These are phyloP conservation scores for Ectemnius continuus DNA, from an alignment of 2,888 invertebrate genomes.

Conservation along the genomic window DNA sequence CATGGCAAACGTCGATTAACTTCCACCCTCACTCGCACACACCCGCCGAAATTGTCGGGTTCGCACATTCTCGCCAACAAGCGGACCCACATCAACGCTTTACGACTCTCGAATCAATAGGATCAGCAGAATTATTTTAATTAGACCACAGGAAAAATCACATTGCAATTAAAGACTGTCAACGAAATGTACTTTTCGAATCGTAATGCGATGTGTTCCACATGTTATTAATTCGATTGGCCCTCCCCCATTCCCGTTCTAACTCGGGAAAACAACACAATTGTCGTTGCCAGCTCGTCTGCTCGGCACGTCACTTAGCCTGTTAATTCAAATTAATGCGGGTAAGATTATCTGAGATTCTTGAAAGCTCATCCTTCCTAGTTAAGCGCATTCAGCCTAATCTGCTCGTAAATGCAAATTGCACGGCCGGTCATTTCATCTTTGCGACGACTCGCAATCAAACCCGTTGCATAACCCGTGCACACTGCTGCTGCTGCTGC, in stretches of 20 bases:
- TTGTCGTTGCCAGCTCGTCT: constrained; percentile 60
- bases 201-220: constrained; percentile 49
- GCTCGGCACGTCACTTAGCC: constrained; percentile 60
- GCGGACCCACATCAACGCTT: constrained; percentile 45
- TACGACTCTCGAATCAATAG: constrained; percentile 42
- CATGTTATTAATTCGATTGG: constrained; percentile 48
- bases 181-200: constrained; percentile 15
- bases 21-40: constrained; percentile 71
- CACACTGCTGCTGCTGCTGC: too few species aligned
- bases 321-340: constrained; percentile 65
- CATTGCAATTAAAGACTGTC: too few species aligned
- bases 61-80: constrained; percentile 60
- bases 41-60: constrained; percentile 56
- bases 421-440: constrained; percentile 52
- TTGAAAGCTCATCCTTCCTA: constrained; percentile 59
- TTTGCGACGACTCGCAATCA: constrained; percentile 51
- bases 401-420: constrained; percentile 58
- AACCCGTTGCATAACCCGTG: constrained; percentile 49
- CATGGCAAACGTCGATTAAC: constrained; percentile 76
- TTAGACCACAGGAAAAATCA: too few species aligned
- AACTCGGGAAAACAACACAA: constrained; percentile 55
- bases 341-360: constrained; percentile 58
- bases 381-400: constrained; percentile 61
- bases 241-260: constrained; percentile 17
- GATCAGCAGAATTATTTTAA: constrained; percentile 8